These are phyloP conservation scores for Typhlichthys eigenmanni DNA, from an alignment of 2,797 vertebrate genomes.

Conservation along the genomic window DNA sequence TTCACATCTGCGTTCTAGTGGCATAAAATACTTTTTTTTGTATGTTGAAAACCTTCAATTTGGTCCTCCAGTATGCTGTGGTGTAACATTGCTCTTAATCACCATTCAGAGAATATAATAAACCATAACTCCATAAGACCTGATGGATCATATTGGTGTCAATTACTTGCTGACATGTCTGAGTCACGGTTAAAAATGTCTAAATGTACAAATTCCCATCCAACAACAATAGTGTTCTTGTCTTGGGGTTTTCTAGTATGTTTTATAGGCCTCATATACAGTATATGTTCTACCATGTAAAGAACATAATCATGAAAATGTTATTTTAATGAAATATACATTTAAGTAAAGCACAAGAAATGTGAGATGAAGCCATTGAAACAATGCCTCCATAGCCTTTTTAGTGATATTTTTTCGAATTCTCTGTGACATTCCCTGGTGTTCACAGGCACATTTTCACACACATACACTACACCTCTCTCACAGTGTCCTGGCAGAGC, in stretches of 20 bases:
- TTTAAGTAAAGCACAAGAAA: background rate
- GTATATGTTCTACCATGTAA: background rate
- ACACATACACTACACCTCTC: slow-evolving; percentile 65
- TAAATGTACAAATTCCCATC: too few relatives aligned
- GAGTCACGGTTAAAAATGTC: too few relatives aligned
- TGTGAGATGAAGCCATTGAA: background rate
- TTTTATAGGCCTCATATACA: background rate
- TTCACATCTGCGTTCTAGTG: slow-evolving; percentile 9
- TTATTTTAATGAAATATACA: background rate
- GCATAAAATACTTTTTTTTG: slow-evolving; percentile 36
- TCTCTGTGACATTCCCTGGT: slow-evolving; percentile 49
- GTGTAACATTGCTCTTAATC: slow-evolving; percentile 32
- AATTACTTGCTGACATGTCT: background rate
- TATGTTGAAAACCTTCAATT: slow-evolving; percentile 29
- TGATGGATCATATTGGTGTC: slow-evolving; percentile 12
- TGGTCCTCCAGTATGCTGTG: slow-evolving; percentile 31
- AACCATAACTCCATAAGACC: slow-evolving; percentile 45
- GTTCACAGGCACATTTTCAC: slow-evolving; percentile 73
- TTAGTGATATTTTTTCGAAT: slow-evolving; percentile 42
- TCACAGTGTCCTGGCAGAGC: slow-evolving; percentile 62
- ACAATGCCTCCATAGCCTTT: slow-evolving; percentile 1
- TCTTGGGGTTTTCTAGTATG: background rate
- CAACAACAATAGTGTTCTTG: too few relatives aligned
- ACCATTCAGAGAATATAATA: slow-evolving; percentile 57
- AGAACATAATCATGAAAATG: background rate